phyloP scores from a whole-genome alignment of 2,888 invertebrate genomes.

The Amblyteles armatorius region DNA sequence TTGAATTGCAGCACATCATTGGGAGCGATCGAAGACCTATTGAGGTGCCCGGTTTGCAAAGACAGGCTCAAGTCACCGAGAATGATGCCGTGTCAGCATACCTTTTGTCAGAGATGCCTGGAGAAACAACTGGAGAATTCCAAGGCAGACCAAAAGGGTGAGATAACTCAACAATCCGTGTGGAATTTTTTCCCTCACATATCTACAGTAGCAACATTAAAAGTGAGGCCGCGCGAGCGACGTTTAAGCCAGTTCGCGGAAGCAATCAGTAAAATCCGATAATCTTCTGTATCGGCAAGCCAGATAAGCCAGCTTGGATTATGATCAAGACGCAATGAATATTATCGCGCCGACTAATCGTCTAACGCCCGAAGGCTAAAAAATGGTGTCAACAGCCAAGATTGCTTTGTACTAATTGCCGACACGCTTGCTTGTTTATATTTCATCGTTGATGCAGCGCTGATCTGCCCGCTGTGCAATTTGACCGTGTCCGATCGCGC shows the following conservation, averaged over 20 bases:
- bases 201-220: too few relatives aligned
- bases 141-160: slow-evolving; percentile 47
- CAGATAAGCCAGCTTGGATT: slow-evolving; percentile 3
- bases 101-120: slow-evolving; percentile 88
- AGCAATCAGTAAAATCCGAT: slow-evolving; percentile 23
- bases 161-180: background rate
- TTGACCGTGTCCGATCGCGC: slow-evolving; percentile 85
- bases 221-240: background rate
- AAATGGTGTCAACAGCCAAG: background rate
- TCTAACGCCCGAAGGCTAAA: background rate
- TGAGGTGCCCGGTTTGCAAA: slow-evolving; percentile 88
- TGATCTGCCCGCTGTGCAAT: slow-evolving; percentile 88
- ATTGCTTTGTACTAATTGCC: background rate
- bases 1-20: slow-evolving; percentile 76
- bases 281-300: slow-evolving; percentile 14
- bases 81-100: slow-evolving; percentile 89
- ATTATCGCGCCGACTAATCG: background rate
- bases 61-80: slow-evolving; percentile 87
- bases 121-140: slow-evolving; percentile 83
- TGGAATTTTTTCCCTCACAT: too few relatives aligned
- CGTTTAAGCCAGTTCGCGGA: background rate
- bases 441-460: slow-evolving; percentile 60
- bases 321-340: slow-evolving; percentile 1
- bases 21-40: slow-evolving; percentile 86
- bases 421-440: background rate